These are phyloP conservation scores for Nephrotoma flavescens DNA, from an alignment of 2,888 invertebrate species.

Conservation along the genomic window DNA sequence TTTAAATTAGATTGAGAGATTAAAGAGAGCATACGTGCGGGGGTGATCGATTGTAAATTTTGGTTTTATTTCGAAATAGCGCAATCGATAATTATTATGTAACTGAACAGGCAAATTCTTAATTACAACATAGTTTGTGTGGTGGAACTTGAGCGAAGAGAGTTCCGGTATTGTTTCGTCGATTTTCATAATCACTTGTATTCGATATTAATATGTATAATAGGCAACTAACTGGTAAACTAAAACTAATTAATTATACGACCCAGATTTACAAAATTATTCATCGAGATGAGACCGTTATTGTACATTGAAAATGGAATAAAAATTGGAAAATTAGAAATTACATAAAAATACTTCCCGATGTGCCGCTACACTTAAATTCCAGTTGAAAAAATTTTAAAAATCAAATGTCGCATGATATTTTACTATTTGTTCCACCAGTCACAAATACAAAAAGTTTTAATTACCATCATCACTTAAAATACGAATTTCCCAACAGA, in stretches of 20 bases:
- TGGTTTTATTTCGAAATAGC: too few species aligned
- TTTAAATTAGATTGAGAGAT: neutral
- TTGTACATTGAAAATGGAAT: neutral
- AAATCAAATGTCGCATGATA: neutral
- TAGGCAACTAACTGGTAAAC: too few species aligned
- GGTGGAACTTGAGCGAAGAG: too few species aligned
- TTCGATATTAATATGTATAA: too few species aligned
- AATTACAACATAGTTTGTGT: too few species aligned
- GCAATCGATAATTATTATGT: too few species aligned
- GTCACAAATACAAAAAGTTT: neutral
- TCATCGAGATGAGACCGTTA: neutral
- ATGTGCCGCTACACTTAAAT: neutral
- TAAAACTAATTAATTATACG: neutral
- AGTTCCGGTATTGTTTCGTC: too few species aligned
- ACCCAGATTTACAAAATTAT: neutral
- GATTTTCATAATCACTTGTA: too few species aligned
- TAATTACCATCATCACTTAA: neutral
- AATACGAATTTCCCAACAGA: neutral
- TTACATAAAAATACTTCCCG: neutral
- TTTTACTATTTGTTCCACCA: neutral
- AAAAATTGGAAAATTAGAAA: neutral
- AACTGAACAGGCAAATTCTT: too few species aligned
- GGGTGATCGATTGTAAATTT: neutral
- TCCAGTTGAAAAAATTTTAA: neutral
- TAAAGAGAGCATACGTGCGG: neutral